Conservation (phyloP, 2,113 vertebrate species). For the Takifugu bimaculatus region DNA sequence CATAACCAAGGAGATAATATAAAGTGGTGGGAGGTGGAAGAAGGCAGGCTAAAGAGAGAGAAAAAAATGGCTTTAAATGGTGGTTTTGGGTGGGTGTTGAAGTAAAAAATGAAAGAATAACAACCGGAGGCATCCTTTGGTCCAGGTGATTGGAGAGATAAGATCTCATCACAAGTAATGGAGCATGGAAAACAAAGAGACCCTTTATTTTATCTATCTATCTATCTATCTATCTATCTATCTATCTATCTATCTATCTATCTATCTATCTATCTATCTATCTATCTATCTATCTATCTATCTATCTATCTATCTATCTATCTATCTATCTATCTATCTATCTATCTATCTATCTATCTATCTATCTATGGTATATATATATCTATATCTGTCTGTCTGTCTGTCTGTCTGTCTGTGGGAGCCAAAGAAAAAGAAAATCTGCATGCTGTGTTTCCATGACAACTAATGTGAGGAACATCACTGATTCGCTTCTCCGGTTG, state of each 20-base stretch:
- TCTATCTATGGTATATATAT: too few species aligned
- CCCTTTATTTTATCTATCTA: too few species aligned
- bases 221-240: too few species aligned
- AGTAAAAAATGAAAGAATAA: slow-evolving; percentile 22
- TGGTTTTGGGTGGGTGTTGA: slow-evolving; percentile 1
- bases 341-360: too few species aligned
- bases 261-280: too few species aligned
- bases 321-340: too few species aligned
- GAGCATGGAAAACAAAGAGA: slow-evolving; percentile 1
- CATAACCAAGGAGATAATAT: slow-evolving; percentile 18
- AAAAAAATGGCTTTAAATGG: slow-evolving; percentile 12
- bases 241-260: too few species aligned
- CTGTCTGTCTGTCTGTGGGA: slow-evolving; percentile 2
- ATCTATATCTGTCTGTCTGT: too few species aligned
- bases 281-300: too few species aligned
- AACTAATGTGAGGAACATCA: slow-evolving; percentile 59
- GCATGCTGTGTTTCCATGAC: slow-evolving; percentile 59
- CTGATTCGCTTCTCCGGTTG: slow-evolving; percentile 26
- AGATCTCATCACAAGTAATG: slow-evolving; percentile 16
- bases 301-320: too few species aligned
- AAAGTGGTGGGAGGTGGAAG: slow-evolving; percentile 2
- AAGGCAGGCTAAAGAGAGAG: slow-evolving; percentile 4
- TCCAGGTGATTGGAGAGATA: slow-evolving; percentile 29
- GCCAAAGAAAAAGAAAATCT: slow-evolving; percentile 57
- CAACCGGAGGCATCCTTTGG: slow-evolving; percentile 11